phyloP scores from a whole-genome alignment of 2,113 vertebrate species.

The Apodemus sylvaticus region DNA sequence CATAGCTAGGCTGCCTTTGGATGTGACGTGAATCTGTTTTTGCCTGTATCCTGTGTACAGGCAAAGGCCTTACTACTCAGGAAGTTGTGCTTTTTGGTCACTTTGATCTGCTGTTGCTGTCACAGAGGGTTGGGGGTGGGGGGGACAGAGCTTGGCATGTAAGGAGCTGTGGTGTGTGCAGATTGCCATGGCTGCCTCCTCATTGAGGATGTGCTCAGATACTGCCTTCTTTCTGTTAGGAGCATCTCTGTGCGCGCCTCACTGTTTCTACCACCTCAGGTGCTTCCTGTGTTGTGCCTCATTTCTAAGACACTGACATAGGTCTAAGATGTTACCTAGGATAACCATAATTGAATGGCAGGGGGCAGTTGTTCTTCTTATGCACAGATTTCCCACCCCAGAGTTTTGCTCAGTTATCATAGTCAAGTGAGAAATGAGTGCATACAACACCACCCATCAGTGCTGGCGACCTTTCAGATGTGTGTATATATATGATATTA shows the following conservation, averaged over 20 bases:
- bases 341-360: not conserved
- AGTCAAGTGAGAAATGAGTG: not conserved
- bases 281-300: not conserved
- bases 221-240: fast-evolving
- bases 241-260: not conserved
- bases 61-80: not conserved
- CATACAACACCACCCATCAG: not conserved
- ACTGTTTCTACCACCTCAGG: not conserved
- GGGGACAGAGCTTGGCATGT: not conserved
- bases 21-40: not conserved
- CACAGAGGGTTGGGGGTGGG: not conserved
- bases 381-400: not conserved
- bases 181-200: too few relatives aligned
- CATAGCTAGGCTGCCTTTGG: not conserved
- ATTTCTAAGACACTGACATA: not conserved
- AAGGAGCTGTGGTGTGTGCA: not conserved
- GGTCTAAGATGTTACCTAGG: not conserved
- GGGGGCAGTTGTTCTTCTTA: not conserved
- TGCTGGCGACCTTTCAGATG: not conserved
- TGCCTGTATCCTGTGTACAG: not conserved
- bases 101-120: not conserved
- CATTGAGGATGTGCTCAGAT: not conserved
- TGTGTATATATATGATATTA: not conserved
- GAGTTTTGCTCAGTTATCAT: not conserved
- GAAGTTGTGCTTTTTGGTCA: not conserved